A percentile compares a stretch with the other conserved stretches of the same genome.
These are phyloP conservation scores for Peromyscus eremicus DNA, from an alignment of 2,797 vertebrate genomes.

Conservation along the genomic window DNA sequence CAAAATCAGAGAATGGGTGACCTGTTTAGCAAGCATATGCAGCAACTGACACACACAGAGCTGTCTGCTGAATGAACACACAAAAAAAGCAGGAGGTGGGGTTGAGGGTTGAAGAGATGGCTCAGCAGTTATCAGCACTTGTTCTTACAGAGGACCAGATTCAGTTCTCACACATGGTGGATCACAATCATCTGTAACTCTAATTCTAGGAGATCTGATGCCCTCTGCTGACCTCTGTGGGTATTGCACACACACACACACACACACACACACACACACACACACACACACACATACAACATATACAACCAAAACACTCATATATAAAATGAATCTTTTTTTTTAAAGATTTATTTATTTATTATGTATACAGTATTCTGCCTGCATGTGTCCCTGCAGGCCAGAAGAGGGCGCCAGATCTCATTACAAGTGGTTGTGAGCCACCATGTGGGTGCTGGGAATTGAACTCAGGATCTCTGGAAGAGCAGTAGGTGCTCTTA, in stretches of 20 bases:
- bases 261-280: not conserved
- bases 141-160: not conserved
- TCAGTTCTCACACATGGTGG: not conserved
- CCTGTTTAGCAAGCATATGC: no score
- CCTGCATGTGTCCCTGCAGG: no score
- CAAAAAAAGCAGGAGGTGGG: no score
- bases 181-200: not conserved
- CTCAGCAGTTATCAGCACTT: not conserved
- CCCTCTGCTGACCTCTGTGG: not conserved
- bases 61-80: not conserved
- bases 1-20: not conserved
- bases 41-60: not conserved
- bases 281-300: not conserved
- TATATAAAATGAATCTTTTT: no score
- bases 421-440: no score
- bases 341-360: no score
- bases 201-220: not conserved
- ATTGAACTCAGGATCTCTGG: no score
- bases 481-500: no score
- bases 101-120: not conserved
- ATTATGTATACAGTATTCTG: no score
- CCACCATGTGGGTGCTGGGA: no score
- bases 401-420: no score
- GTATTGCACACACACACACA: not conserved
- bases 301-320: no score